Base-by-base conservation (phyloP, 2,797 vertebrate genomes). In the Acomys russatus region DNA sequence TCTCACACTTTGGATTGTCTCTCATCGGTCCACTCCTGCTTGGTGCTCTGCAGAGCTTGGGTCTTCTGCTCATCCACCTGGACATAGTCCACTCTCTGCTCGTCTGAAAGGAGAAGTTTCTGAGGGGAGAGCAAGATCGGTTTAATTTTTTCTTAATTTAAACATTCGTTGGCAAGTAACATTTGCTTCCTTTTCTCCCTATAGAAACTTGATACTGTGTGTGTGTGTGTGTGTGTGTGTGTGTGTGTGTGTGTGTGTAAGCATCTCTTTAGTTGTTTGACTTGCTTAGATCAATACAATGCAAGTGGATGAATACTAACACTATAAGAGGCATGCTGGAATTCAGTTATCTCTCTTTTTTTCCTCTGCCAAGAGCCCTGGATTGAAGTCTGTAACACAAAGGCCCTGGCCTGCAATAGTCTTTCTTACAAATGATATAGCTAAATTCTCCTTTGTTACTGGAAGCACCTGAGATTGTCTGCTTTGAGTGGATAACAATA, bases 41-140 rank as follows among this genome's bases (percentile, higher is more conserved):
- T 99, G 97, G 99, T 99, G 99, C 98, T 99, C 98, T 99, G 99
- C 95, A 99, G 99, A 61, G 99, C 99, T 96, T 99, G 99, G 28
- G 99, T 99, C 98, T 99, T 99, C 98, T 99, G 99, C 96, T 99
- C 99, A 68, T 99, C 99, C 92, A 99, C 99, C 96, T 99, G 99
- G 83, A 99, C 99, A 0, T 99, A 99, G 98, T 99, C 99, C 92
- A 99, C 99, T 93, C 98, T 98, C 96, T 99, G 98, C 25, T 99
- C 99, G 93, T 99, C 98, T 18, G 98, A 99, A 94, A 99, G 97
- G 88, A 98, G 98, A 84, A 98, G 97, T 95, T 99, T 99, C 99
- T 99, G 98, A 74, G 9, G 77, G 5, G 30, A 93, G 84, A 96
- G 94, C 59, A 88, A 78, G 0, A 78, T 35, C 0, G 0, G 4